Base-by-base conservation (phyloP, 2,797 vertebrate genomes). In the Manis crassicaudata region DNA sequence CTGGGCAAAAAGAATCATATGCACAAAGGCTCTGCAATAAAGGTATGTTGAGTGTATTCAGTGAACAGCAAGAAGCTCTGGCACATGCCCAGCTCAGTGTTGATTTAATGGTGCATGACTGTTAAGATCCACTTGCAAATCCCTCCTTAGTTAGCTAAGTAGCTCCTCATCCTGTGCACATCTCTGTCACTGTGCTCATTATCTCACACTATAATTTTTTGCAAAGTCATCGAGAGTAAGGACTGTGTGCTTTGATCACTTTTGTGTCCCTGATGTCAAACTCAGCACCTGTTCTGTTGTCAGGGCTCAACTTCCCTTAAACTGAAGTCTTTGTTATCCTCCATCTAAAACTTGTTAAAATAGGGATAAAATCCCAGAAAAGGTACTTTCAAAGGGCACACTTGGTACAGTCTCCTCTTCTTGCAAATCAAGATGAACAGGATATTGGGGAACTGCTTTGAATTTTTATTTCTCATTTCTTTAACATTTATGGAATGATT, bases 361-460 rank as follows among this genome's bases (percentile, higher is more conserved):
- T 29, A 16, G 27, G 77, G n/a, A 72, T 63, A 21, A 25, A 70
- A 56, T 70, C 68, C 25, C 68, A 76, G 68, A 65, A 82, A 32
- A 3, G 32, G 10, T 25, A 21, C 67, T 40, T 92, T 43, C 27
- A 7, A 60, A 65, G 46, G n/a, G 10, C 16, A 43, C 6, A 75
- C 90, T 96, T 93, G 88, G 89, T 84, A 77, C 63, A 23, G 16
- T 65, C 88, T 60, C 73, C 82, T 95, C 68, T 85, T 86, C 88
- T 95, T 95, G 97, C 94, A 93, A 96, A 95, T 32, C 62, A 92
- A 97, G 40, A 17, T 65, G 32, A 94, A 68, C 0, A 0, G 46
- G 58, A 40, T 95, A 82, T 94, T 94, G 92, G 95, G 91, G 95
- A 95, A 94, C 73, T 84, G 88, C 90, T 96, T 96, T 96, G 37